Base-by-base conservation (phyloP, 2,797 vertebrate genomes). In the Petrocephalus sullivani region DNA sequence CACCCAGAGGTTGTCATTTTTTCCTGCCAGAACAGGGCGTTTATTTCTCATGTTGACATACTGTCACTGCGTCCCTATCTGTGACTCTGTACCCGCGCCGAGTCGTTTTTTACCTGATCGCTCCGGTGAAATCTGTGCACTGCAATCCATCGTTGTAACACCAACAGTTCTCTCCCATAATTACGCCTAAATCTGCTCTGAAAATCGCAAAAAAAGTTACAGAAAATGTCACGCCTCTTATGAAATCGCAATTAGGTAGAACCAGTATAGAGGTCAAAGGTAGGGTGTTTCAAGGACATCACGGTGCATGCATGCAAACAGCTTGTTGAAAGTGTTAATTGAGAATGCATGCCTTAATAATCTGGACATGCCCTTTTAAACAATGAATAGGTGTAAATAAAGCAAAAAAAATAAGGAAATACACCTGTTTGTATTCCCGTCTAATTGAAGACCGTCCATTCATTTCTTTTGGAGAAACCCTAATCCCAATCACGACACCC, bases 1-100 rank as follows among this genome's bases (percentile, higher is more conserved):
- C 75, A 81, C 75, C 75, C 75, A 81, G 75, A 81, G 41, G 41
- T 81, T 41, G 37, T n/a, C 41, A 49, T 81, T 81, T 81, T 81
- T 81, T 81, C 75, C 41, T 49, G 41, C 75, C 41, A 81, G 41
- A 81, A 81, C 19, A 81, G 75, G 75, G 75, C 75, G 75, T 81
- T 81, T 81, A 49, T 81, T 81, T 57, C 46, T 81, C 33, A 81
- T 81, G 41, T 81, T 81, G 75, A 81, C 75, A 46, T 49, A 46
- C 8, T 81, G 75, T 81, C 37, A 49, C 41, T 81, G 75, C 16
- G 19, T 81, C 41, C 75, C 75, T 49, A 16, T 28, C 28, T 28
- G 28, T 28, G 28, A 28, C 75, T 41, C 75, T 46, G 16, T 81
- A 16, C 16, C 19, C 8, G 41, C 19, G 75, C 46, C 75, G 46